Percentiles rank a stretch among this genome's conserved stretches.
phyloP scores from a whole-genome alignment of 2,888 invertebrate species.

The Volucella zonaria region DNA sequence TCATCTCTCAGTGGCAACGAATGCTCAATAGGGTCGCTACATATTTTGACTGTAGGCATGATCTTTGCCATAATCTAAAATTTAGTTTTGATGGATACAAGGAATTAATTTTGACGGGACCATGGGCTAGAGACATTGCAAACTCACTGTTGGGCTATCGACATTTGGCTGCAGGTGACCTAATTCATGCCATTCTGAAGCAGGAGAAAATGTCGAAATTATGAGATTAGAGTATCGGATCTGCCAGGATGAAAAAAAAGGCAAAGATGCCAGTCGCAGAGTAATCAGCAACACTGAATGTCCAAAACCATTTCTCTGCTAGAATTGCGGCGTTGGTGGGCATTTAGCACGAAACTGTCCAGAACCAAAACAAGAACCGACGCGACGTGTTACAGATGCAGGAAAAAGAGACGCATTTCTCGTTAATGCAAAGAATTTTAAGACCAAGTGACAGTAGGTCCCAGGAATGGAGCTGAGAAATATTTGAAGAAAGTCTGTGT shows the following conservation, averaged over 20 bases:
- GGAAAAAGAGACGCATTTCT: not conserved
- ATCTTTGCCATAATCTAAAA: not conserved
- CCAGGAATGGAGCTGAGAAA: not conserved
- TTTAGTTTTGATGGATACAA: not conserved
- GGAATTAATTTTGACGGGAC: not conserved
- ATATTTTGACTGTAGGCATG: not conserved
- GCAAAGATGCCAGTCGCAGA: not conserved
- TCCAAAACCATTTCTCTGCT: slow-evolving; percentile 1
- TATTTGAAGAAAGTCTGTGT: not conserved
- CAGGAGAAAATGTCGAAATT: not conserved
- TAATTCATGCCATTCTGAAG: not conserved
- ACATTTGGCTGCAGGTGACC: not conserved
- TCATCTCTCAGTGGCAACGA: too few species aligned
- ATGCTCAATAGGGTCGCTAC: not conserved
- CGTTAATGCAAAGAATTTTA: not conserved
- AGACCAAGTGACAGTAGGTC: not conserved
- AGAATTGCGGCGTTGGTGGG: slow-evolving; percentile 1
- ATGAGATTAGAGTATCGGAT: not conserved
- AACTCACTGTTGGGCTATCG: not conserved
- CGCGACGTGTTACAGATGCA: not conserved
- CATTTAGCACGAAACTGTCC: not conserved
- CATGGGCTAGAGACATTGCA: not conserved
- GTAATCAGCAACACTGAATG: not conserved
- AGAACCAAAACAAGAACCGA: slow-evolving; percentile 6
- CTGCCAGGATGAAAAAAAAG: too few species aligned